These are phyloP conservation scores for Lasiommata megera DNA, from an alignment of 2,888 invertebrate species.

Conservation along the genomic window DNA sequence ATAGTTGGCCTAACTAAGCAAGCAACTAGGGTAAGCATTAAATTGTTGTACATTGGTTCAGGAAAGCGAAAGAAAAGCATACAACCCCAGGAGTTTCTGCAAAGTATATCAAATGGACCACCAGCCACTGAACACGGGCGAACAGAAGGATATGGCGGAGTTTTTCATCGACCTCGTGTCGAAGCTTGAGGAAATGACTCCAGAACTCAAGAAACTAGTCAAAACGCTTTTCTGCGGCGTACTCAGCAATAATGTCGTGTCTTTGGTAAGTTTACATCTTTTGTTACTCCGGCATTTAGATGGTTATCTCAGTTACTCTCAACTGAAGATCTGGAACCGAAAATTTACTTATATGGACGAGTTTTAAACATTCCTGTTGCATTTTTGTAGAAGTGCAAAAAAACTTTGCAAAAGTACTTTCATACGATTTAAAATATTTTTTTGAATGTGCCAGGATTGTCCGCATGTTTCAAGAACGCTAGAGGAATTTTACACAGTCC, in stretches of 20 bases:
- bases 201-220: conserved; percentile 92
- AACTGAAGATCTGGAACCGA: too few species aligned
- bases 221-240: conserved; percentile 96
- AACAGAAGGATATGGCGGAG: conserved; percentile 99
- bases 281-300: too few species aligned
- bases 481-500: conserved; percentile 97
- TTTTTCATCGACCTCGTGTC: conserved; percentile 98
- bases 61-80: conserved; percentile 97
- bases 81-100: conserved; percentile 97
- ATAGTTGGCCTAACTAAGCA: too few species aligned
- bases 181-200: conserved; percentile 97
- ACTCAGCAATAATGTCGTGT: conserved; percentile 97
- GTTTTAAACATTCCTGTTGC: too few species aligned
- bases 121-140: conserved; percentile 96
- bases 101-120: conserved; percentile 99
- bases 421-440: background rate
- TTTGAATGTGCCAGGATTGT: conserved; percentile 85
- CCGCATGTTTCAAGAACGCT: conserved; percentile 96
- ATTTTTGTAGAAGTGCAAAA: too few species aligned
- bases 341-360: too few species aligned
- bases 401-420: too few species aligned
- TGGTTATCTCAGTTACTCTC: too few species aligned
- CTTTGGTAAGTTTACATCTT: conserved; percentile 82
- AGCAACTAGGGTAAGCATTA: too few species aligned
- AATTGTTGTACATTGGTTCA: conserved; percentile 43